These are phyloP conservation scores for Dendroctonus valens DNA, from an alignment of 1,140 invertebrate species.

Conservation along the genomic window DNA sequence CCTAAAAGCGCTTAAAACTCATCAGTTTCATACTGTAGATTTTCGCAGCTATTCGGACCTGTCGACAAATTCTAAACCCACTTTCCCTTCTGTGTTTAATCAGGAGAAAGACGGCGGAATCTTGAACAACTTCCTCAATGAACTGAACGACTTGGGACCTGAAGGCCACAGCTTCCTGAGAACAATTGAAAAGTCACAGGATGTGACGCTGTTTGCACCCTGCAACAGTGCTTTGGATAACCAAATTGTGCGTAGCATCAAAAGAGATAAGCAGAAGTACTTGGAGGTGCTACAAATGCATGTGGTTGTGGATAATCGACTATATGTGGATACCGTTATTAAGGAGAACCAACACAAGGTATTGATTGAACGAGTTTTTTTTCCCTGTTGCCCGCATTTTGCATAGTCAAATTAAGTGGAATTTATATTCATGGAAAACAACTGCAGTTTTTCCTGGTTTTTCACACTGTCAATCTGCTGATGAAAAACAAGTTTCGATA, in stretches of 20 bases:
- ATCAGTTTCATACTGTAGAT: no score
- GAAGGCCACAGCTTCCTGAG: constrained; percentile 71
- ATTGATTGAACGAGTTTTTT: constrained; percentile 36
- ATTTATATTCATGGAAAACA: no score
- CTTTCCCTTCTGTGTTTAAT: neutral
- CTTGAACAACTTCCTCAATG: constrained; percentile 76
- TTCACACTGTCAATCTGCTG: no score
- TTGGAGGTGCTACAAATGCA: constrained; percentile 79
- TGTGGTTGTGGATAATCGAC: constrained; percentile 65
- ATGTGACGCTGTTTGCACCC: constrained; percentile 85
- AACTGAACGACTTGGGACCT: constrained; percentile 69
- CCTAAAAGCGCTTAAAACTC: no score
- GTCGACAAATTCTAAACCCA: no score
- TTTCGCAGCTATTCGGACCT: no score
- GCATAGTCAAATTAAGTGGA: no score
- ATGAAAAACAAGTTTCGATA: no score
- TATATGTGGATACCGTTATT: constrained; percentile 74
- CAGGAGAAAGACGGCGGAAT: constrained; percentile 73
- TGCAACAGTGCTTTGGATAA: constrained; percentile 84
- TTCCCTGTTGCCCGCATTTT: neutral
- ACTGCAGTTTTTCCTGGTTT: no score
- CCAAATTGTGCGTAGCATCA: constrained; percentile 65
- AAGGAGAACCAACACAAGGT: constrained; percentile 70
- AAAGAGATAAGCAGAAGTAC: constrained; percentile 67
- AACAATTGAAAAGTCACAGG: constrained; percentile 65